Evolutionary conservation across 2,797 vertebrate species (phyloP), one percentile per base, ranked within the genome.

Genomic region (Poeciliopsis presidionis): DNA sequence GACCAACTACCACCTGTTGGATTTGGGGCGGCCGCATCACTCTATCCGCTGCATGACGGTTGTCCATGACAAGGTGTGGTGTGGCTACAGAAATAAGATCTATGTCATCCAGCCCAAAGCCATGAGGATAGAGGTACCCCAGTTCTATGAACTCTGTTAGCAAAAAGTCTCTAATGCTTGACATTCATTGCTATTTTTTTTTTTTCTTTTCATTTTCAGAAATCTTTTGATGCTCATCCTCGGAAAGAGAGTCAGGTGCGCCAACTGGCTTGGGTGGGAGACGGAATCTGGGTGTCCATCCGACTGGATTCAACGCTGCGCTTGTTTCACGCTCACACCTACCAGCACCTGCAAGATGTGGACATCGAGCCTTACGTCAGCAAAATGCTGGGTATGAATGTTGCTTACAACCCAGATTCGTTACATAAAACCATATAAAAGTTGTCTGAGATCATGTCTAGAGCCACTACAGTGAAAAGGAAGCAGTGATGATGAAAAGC

Each of bases 351-450:
- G 72, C 98, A 99, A 87, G 98, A 99, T 0, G 98, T 99, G 30
- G 98, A 99, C 94, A 99, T 99, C 0, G 98, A 99, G 87, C 98
- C 98, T 69, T 99, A 99, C 0, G 98, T 99, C 96, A 99, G 98
- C 96, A 99, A 99, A 93, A 99, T 99, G 98, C 92, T 99, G 57
- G 98, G 98, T 99, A 92, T 33, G 25, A 0, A 43, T 18, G 55
- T 61, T 61, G 55, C 45, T 70, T 46, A 46, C 25, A 8, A 46
- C 67, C 12, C 3, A 55, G 7, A 61, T 71, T 57, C 16, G 6
- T 33, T 36, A 28, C 41, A 45, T 70, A 11, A 67, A 36, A 25
- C 33, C 63, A 41, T 41, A 67, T 41, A 67, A 67, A 65, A 41
- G 63, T 46, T 69, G 16, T 70, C 25, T 28, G 67, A 70, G 41